phyloP scores from a whole-genome alignment of 2,888 invertebrate genomes.

The Camponotus fellah region DNA sequence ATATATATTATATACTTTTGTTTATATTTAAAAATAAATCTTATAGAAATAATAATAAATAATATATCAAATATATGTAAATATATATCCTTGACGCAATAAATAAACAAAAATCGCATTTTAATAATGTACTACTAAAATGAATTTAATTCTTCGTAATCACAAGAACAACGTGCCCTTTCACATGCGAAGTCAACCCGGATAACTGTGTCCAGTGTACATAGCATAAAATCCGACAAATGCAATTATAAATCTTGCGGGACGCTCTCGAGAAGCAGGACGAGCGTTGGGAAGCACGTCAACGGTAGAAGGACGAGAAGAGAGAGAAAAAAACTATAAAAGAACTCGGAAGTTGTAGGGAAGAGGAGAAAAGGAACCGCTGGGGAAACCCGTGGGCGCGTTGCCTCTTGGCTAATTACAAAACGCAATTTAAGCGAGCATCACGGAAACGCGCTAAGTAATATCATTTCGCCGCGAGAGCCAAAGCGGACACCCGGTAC shows the following conservation, averaged over 20 bases:
- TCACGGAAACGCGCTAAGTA: slow-evolving; percentile 73
- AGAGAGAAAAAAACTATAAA: slow-evolving; percentile 50
- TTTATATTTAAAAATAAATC: not conserved
- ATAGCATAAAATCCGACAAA: slow-evolving; percentile 67
- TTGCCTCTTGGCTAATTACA: slow-evolving; percentile 72
- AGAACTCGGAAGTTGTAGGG: slow-evolving; percentile 27
- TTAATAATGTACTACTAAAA: not conserved
- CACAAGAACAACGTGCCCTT: slow-evolving; percentile 27
- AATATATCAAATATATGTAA: not conserved
- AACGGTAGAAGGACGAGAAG: slow-evolving; percentile 52
- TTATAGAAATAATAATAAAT: not conserved
- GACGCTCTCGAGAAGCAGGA: slow-evolving; percentile 58
- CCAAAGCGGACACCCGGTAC: slow-evolving; percentile 69
- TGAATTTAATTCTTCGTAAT: slow-evolving; percentile 27
- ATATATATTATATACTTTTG: not conserved
- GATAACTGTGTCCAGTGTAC: slow-evolving; percentile 48
- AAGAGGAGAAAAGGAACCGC: slow-evolving; percentile 24
- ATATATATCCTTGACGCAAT: not conserved
- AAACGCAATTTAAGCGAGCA: slow-evolving; percentile 77
- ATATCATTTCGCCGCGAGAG: slow-evolving; percentile 67
- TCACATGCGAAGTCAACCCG: slow-evolving; percentile 31
- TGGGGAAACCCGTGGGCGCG: slow-evolving; percentile 39
- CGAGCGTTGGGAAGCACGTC: slow-evolving; percentile 41
- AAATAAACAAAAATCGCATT: not conserved
- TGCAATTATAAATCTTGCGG: slow-evolving; percentile 64